These are phyloP conservation scores for Spilarctia lutea DNA, from an alignment of 2,888 invertebrate species.

Conservation along the genomic window DNA sequence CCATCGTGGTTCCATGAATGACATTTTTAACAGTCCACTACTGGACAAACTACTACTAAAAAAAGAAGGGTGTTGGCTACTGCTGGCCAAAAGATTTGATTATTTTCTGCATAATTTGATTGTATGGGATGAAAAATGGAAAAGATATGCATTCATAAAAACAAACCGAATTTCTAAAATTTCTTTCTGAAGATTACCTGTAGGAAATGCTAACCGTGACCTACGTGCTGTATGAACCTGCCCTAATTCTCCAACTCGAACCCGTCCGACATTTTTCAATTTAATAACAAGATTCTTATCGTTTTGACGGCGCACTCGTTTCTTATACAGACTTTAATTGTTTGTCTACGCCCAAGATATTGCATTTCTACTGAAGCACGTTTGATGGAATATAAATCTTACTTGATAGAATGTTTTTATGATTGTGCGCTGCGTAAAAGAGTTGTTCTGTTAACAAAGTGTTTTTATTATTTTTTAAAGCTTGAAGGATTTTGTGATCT, in stretches of 20 bases:
- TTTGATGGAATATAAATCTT: constrained; percentile 45
- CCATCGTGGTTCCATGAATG: too few species aligned
- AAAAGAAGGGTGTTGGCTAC: too few species aligned
- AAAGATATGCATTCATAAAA: too few species aligned
- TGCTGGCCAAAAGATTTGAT: too few species aligned
- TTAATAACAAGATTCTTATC: constrained; percentile 56
- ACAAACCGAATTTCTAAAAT: not conserved
- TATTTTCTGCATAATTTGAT: too few species aligned
- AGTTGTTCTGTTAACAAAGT: constrained; percentile 9
- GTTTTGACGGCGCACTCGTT: constrained; percentile 40
- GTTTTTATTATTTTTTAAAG: not conserved
- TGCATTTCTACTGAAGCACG: constrained; percentile 40
- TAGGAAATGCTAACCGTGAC: not conserved
- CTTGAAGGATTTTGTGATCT: not conserved
- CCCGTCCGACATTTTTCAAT: constrained; percentile 39
- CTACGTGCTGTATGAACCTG: not conserved
- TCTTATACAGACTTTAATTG: constrained; percentile 39
- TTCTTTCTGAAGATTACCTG: not conserved
- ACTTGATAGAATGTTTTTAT: constrained; percentile 28
- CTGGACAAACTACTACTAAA: too few species aligned
- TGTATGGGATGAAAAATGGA: too few species aligned
- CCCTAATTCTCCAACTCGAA: constrained; percentile 10
- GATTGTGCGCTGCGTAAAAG: constrained; percentile 20
- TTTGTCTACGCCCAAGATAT: constrained; percentile 38
- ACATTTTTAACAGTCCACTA: too few species aligned